Conservation (phyloP, 2,797 vertebrate species). For the Poecilia picta region DNA sequence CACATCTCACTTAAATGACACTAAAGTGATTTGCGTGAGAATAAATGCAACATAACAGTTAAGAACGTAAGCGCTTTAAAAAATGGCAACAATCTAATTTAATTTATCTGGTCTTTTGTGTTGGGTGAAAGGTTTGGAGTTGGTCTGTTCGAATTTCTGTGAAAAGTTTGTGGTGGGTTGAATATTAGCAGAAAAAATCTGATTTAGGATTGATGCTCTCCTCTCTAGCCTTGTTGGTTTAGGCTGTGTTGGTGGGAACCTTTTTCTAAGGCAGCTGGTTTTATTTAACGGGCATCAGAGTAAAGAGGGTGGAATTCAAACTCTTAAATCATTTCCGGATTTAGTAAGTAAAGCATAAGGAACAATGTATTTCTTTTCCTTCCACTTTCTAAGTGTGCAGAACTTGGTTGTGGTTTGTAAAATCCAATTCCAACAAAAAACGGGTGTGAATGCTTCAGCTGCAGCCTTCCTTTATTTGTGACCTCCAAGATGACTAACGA, state of each 20-base stretch:
- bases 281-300: neutral
- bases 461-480: neutral
- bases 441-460: neutral
- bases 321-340: neutral
- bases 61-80: too few relatives aligned
- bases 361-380: neutral
- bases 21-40: too few relatives aligned
- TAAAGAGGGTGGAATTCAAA: neutral
- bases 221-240: neutral
- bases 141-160: too few relatives aligned
- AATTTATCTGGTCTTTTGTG: too few relatives aligned
- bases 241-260: neutral
- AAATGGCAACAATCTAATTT: too few relatives aligned
- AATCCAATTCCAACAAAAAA: neutral
- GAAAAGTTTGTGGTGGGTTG: too few relatives aligned
- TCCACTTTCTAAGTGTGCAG: neutral
- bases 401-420: neutral
- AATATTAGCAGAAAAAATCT: too few relatives aligned
- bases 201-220: neutral
- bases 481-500: conserved; percentile 18
- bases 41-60: too few relatives aligned
- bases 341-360: neutral
- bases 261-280: neutral
- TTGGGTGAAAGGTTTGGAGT: too few relatives aligned
- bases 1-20: too few relatives aligned